Conservation (phyloP, 64 coral and sea anemone genomes). For the Montipora sp. region DNA sequence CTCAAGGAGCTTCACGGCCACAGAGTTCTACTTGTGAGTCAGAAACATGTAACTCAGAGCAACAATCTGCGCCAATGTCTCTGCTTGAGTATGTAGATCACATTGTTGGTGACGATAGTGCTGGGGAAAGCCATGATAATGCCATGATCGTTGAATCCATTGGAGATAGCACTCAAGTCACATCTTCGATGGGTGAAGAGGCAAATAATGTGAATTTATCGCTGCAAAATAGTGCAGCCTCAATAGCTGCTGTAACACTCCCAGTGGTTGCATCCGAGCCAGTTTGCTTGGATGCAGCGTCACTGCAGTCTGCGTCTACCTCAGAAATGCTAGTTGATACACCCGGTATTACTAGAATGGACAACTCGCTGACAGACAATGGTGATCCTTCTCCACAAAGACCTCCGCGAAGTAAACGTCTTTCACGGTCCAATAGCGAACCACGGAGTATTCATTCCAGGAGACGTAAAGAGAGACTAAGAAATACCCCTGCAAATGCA, state of each 20-base stretch:
- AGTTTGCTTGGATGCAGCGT: constrained; percentile 63
- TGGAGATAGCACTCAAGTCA: not conserved
- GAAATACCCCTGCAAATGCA: not conserved
- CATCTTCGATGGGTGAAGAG: not conserved
- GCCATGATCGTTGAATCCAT: constrained; percentile 27
- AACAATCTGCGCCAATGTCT: constrained; percentile 11
- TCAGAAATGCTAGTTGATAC: constrained; percentile 59
- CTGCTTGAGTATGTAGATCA: constrained; percentile 71
- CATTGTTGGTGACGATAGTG: constrained; percentile 38
- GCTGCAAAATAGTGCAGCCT: not conserved
- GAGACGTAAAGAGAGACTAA: constrained; percentile 10
- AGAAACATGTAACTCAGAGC: not conserved
- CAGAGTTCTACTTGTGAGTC: not conserved
- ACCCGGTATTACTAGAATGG: not conserved
- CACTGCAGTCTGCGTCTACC: constrained; percentile 43
- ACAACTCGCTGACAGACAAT: not conserved
- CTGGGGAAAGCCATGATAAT: constrained; percentile 23
- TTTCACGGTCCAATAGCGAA: constrained; percentile 84
- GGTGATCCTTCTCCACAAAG: not conserved
- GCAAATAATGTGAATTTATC: not conserved
- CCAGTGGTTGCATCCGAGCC: constrained; percentile 83
- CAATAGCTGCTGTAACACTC: constrained; percentile 60
- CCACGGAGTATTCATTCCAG: constrained; percentile 42
- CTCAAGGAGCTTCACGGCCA: not conserved
- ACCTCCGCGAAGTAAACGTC: constrained; percentile 54